Percentiles rank a stretch among this genome's conserved stretches.
Conservation (phyloP, 92 coral and sea anemone genomes). For the Diadumene lineata region DNA sequence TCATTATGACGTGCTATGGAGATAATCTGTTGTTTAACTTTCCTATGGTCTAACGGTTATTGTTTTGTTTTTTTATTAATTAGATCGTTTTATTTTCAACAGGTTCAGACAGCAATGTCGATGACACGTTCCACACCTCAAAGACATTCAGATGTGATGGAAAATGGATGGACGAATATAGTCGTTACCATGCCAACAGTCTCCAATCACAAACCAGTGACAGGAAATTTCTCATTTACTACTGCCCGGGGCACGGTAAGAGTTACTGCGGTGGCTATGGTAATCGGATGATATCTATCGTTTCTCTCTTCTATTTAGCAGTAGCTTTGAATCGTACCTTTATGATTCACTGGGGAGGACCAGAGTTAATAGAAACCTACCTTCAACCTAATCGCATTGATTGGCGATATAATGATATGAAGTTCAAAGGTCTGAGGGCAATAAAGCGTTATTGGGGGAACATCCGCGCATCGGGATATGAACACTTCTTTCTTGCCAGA, state of each 20-base stretch:
- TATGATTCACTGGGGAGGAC: conserved; percentile 62
- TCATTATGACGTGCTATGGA: too few relatives aligned
- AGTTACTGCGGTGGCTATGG: conserved; percentile 56
- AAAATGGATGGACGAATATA: conserved; percentile 30
- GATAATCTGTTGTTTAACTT: too few relatives aligned
- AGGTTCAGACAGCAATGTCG: conserved; percentile 2
- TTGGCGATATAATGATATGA: conserved; percentile 28
- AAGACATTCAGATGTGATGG: conserved; percentile 33
- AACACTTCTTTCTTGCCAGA: conserved; percentile 4
- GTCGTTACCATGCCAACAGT: conserved; percentile 33
- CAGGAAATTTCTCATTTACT: conserved; percentile 35
- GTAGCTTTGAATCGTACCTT: conserved; percentile 41
- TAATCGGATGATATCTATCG: conserved; percentile 43
- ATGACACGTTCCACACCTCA: conserved; percentile 30
- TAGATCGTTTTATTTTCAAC: not conserved
- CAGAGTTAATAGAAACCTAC: conserved; percentile 40
- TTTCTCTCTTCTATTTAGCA: conserved; percentile 44
- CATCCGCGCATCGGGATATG: conserved; percentile 12
- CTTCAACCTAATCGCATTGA: conserved; percentile 36
- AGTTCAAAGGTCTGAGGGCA: conserved; percentile 14
- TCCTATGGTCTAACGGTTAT: too few relatives aligned
- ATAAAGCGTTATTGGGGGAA: conserved; percentile 41
- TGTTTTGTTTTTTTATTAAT: too few relatives aligned
- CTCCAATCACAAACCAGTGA: conserved; percentile 24
- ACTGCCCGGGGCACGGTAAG: conserved; percentile 27